These are phyloP conservation scores for Liopterus haemorrhoidalis DNA, from an alignment of 2,888 invertebrate genomes.

Conservation along the genomic window DNA sequence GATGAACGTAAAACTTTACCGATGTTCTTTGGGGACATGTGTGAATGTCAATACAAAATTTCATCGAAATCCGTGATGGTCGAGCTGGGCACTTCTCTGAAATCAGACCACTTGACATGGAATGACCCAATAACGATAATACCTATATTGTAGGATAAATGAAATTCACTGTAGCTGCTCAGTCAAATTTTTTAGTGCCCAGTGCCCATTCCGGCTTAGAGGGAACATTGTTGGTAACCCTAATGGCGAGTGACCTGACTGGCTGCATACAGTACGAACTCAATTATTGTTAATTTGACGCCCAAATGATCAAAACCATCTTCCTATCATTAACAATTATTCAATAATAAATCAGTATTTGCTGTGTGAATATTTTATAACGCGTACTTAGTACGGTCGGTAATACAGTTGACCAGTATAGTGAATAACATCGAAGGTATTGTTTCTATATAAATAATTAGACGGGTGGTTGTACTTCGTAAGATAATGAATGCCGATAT, in stretches of 20 bases:
- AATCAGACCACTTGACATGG: too few relatives aligned
- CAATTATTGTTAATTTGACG: slow-evolving; percentile 42
- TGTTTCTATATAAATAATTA: slow-evolving; percentile 1
- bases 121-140: too few relatives aligned
- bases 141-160: too few relatives aligned
- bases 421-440: not conserved
- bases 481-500: slow-evolving; percentile 37
- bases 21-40: too few relatives aligned
- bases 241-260: not conserved
- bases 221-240: not conserved
- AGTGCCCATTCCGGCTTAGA: too few relatives aligned
- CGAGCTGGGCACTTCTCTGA: too few relatives aligned
- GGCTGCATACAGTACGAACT: slow-evolving; percentile 37
- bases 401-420: slow-evolving; percentile 9
- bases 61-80: too few relatives aligned
- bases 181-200: too few relatives aligned
- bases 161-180: too few relatives aligned
- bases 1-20: too few relatives aligned
- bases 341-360: slow-evolving; percentile 45
- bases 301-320: slow-evolving; percentile 21
- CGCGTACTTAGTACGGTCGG: slow-evolving; percentile 26
- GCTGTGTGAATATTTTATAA: slow-evolving; percentile 41
- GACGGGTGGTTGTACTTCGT: slow-evolving; percentile 24
- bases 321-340: slow-evolving; percentile 38
- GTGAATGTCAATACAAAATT: too few relatives aligned